Conservation (phyloP, 2,888 invertebrate species). For the Oscheius sp. region DNA sequence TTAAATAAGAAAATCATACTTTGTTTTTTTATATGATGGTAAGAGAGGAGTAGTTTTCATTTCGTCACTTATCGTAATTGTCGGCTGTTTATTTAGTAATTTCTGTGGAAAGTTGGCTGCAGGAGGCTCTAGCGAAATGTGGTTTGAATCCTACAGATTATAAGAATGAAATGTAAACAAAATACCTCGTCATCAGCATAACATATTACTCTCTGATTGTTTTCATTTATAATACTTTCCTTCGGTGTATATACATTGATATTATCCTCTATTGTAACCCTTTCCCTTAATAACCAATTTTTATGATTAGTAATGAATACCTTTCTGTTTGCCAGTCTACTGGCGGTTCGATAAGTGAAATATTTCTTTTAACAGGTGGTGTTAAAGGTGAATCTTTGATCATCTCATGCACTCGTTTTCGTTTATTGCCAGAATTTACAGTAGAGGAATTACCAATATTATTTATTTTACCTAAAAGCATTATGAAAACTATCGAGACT, state of each 20-base stretch:
- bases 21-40: not conserved
- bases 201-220: too few relatives aligned
- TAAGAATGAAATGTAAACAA: too few relatives aligned
- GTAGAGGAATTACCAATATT: too few relatives aligned
- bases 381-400: not conserved
- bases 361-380: not conserved
- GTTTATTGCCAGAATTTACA: not conserved
- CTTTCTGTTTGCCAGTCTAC: not conserved
- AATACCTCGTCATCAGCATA: too few relatives aligned
- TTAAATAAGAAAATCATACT: not conserved
- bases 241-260: not conserved
- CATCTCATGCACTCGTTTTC: slow-evolving; percentile 18
- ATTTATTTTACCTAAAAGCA: not conserved
- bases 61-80: not conserved
- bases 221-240: too few relatives aligned
- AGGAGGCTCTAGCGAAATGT: not conserved
- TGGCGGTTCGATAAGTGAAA: not conserved
- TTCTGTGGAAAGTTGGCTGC: not conserved
- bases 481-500: not conserved
- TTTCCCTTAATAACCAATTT: not conserved
- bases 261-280: not conserved
- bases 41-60: not conserved
- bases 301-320: not conserved
- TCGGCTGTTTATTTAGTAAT: not conserved
- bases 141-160: not conserved